Evolutionary conservation across 2,888 invertebrate genomes (phyloP).

Genomic region (Linyphia triangularis): DNA sequence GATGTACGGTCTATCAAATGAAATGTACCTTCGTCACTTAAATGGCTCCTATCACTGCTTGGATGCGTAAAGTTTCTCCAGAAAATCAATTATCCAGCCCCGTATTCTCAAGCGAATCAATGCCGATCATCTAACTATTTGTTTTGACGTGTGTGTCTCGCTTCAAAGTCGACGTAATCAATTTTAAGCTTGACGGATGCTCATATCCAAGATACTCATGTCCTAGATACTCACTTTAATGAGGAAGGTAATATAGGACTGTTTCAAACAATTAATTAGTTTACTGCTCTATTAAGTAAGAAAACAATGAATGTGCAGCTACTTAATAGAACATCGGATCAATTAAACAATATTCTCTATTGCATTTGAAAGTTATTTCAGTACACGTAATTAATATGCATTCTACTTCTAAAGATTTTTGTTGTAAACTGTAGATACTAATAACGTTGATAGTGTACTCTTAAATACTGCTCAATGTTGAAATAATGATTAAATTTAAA

Average conservation of each 20-base stretch:
- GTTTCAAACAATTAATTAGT: background rate
- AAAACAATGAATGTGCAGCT: background rate
- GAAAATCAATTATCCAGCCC: conserved; percentile 29
- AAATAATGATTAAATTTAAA: no score
- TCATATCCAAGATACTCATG: no score
- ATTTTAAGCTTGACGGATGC: background rate
- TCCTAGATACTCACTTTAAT: background rate
- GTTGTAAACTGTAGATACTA: no score
- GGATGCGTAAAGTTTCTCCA: background rate
- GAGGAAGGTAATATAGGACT: background rate
- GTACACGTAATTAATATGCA: background rate
- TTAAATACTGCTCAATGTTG: no score
- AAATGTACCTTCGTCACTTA: background rate
- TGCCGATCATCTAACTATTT: conserved; percentile 41
- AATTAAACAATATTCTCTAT: background rate
- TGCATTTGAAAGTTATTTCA: background rate
- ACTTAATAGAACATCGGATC: background rate
- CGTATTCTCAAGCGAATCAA: conserved; percentile 14
- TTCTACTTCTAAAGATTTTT: background rate
- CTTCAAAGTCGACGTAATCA: background rate
- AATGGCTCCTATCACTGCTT: background rate
- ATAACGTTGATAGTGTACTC: no score
- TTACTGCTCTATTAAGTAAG: background rate
- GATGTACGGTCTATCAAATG: no score
- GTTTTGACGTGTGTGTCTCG: conserved; percentile 10